Evolutionary conservation across 2,888 invertebrate species (phyloP).

Genomic region (Cheilosia pagana): DNA sequence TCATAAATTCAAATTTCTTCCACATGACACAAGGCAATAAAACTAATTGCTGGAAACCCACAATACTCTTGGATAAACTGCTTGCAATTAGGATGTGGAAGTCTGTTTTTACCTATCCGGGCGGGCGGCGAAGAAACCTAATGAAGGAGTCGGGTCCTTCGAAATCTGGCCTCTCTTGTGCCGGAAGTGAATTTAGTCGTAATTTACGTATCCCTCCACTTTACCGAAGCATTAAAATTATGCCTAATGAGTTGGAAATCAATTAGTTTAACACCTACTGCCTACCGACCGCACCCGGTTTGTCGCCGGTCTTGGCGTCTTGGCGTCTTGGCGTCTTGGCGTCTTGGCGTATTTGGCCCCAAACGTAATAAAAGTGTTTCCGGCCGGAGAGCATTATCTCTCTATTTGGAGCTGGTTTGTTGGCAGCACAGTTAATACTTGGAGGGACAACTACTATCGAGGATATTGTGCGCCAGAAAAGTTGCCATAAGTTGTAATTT

Average conservation of each 20-base stretch:
- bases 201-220: conserved; percentile 55
- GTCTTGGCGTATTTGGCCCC: conserved; percentile 1
- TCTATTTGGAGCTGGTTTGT: conserved; percentile 16
- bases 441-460: conserved; percentile 22
- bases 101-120: conserved; percentile 44
- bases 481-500: conserved; percentile 5
- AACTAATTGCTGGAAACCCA: conserved; percentile 66
- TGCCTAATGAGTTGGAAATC: conserved; percentile 72
- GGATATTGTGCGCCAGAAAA: conserved; percentile 29
- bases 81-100: conserved; percentile 53
- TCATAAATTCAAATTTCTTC: conserved; percentile 68
- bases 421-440: conserved; percentile 17
- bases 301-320: not conserved
- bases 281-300: not conserved
- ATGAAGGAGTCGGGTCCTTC: conserved; percentile 10
- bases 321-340: too few species aligned
- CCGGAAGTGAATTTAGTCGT: conserved; percentile 43
- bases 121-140: not conserved
- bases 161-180: conserved; percentile 45
- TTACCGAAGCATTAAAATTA: conserved; percentile 51
- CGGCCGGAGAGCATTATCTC: conserved; percentile 7
- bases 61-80: conserved; percentile 48
- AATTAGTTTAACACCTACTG: conserved; percentile 65
- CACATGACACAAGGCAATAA: conserved; percentile 67
- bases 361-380: conserved; percentile 40